phyloP scores from a whole-genome alignment of 2,888 invertebrate genomes.

The Stenodera caucasica region DNA sequence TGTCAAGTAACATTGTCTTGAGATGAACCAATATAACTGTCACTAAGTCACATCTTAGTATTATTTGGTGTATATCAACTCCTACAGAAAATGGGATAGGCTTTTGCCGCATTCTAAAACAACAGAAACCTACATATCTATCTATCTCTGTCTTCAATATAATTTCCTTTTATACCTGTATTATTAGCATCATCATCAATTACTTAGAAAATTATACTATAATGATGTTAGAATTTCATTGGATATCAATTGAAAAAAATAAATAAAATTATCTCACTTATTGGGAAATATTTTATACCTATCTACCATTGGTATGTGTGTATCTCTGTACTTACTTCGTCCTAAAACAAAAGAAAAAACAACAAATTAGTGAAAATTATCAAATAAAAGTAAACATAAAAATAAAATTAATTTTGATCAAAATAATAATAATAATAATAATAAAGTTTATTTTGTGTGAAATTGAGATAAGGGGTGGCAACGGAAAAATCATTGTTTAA shows the following conservation, averaged over 20 bases:
- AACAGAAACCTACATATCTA: neutral
- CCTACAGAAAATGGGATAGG: slow-evolving; percentile 10
- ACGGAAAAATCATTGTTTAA: slow-evolving; percentile 27
- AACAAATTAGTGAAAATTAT: slow-evolving; percentile 47
- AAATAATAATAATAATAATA: slow-evolving; percentile 20
- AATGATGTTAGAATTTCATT: no score
- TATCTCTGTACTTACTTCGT: slow-evolving; percentile 55
- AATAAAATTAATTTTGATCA: slow-evolving; percentile 28
- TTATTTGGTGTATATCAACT: slow-evolving; percentile 32
- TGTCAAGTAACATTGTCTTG: slow-evolving; percentile 43
- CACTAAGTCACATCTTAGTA: slow-evolving; percentile 46
- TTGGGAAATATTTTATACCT: neutral
- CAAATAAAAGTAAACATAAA: slow-evolving; percentile 9
- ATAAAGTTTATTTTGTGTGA: slow-evolving; percentile 34
- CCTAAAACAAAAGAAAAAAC: slow-evolving; percentile 56
- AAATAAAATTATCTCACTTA: slow-evolving; percentile 12
- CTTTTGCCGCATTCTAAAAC: slow-evolving; percentile 9
- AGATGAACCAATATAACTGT: slow-evolving; percentile 49
- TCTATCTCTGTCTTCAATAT: neutral
- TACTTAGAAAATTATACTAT: neutral
- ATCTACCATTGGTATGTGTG: slow-evolving; percentile 15
- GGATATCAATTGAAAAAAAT: neutral
- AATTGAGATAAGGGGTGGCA: slow-evolving; percentile 34
- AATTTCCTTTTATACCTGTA: neutral
- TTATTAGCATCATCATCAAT: neutral